These are phyloP conservation scores for Tragelaphus imberbis DNA, from an alignment of 2,113 vertebrate genomes.

Conservation along the genomic window DNA sequence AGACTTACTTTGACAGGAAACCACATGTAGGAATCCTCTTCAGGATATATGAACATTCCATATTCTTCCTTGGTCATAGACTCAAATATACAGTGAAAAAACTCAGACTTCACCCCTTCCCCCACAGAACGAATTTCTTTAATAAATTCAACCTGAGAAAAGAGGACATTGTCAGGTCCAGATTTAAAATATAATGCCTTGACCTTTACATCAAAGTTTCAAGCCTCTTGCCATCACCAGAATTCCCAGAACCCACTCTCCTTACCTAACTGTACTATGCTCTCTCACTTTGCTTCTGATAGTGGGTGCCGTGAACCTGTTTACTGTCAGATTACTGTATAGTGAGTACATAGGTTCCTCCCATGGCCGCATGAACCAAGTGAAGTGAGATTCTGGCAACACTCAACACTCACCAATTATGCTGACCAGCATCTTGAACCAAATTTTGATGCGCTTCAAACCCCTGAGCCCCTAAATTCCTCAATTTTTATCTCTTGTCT, in stretches of 20 bases:
- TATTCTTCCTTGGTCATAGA: constrained; percentile 78
- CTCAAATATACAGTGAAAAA: constrained; percentile 83
- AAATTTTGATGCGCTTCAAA: neutral
- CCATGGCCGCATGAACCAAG: neutral
- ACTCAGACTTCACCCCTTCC: constrained; percentile 76
- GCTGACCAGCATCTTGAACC: neutral
- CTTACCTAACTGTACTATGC: neutral
- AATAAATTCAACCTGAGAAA: constrained; percentile 79
- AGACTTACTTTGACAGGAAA: constrained; percentile 82
- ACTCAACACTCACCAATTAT: neutral
- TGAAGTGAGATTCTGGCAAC: neutral
- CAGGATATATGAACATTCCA: constrained; percentile 79
- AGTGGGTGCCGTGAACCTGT: neutral
- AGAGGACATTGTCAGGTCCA: neutral
- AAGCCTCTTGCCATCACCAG: neutral
- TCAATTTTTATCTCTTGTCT: neutral
- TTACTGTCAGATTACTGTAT: neutral
- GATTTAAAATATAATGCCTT: neutral
- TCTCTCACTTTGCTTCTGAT: neutral
- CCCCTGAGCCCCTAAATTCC: neutral
- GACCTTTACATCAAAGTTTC: neutral
- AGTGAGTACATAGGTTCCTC: neutral
- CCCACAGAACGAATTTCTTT: constrained; percentile 52
- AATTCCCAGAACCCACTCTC: neutral
- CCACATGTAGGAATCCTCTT: constrained; percentile 77